Conservation (phyloP, 2,888 invertebrate genomes). For the Mesorhabditis belari region DNA sequence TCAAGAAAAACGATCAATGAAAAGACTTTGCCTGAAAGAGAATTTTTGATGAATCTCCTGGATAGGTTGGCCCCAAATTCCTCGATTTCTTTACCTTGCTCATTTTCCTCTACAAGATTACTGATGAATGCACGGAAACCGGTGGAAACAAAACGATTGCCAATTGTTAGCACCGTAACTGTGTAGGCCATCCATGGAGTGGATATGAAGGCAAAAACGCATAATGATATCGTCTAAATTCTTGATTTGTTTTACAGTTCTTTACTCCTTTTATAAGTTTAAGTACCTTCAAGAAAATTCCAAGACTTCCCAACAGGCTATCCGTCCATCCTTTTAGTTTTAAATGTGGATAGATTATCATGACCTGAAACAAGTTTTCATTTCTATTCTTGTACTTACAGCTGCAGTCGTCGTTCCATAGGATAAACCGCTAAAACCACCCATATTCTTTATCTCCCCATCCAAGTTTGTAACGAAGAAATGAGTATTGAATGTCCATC, state of each 20-base stretch:
- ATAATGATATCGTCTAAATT: not conserved
- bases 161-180: conserved; percentile 44
- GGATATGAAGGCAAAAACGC: conserved; percentile 1
- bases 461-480: conserved; percentile 35
- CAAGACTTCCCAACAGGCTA: not conserved
- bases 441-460: conserved; percentile 50
- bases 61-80: no score
- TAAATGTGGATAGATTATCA: not conserved
- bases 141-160: conserved; percentile 53
- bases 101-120: conserved; percentile 45
- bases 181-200: conserved; percentile 41
- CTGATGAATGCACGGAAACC: conserved; percentile 53
- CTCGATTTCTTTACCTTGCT: conserved; percentile 54
- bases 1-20: conserved; percentile 53
- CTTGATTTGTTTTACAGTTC: not conserved
- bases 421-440: conserved; percentile 43
- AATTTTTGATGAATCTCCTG: no score
- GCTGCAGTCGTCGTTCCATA: conserved; percentile 37
- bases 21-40: conserved; percentile 54
- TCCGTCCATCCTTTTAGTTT: not conserved
- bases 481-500: conserved; percentile 44
- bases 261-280: not conserved
- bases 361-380: no score
- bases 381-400: conserved; percentile 16
- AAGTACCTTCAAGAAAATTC: not conserved